Base-by-base conservation (phyloP, 2,797 vertebrate genomes). In the Cossypha polioptera region DNA sequence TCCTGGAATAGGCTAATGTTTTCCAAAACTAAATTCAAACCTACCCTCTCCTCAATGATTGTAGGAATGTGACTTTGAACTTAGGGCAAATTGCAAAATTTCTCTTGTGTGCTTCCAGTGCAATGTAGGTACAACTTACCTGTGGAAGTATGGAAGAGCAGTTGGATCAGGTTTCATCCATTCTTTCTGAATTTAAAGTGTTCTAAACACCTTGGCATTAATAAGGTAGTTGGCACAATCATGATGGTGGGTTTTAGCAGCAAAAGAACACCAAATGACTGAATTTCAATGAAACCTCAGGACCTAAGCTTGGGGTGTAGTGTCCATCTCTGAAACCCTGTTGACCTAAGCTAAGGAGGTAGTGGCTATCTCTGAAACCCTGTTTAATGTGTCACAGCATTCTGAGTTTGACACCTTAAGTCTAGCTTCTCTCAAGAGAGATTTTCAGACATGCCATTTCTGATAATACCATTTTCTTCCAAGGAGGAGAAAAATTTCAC, bases 231-330 rank as follows among this genome's bases (percentile, higher is more conserved):
- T 89, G 50, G 42, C 62, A 54, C 5, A 74, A 17, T 88, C 33
- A 29, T 35, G 11, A 0, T 78, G 42, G 19, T 55, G 35, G 5
- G 2, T 72, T 81, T 89, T 69, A 76, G 36, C 51, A 67, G n/a
- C 16, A 20, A 51, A 72, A 75, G 35, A 65, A 20, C 13, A 73
- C 14, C 18, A 35, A 43, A 47, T 36, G 35, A 42, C 29, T 35
- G 58, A 89, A 58, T 59, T 62, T 25, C 67, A 55, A 1, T 9
- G 26, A 51, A 57, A 36, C 31, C 13, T 43, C 0, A 0, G 22
- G 36, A 36, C 36, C 36, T 36, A 36, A 36, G 36, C 36, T 36
- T 36, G 36, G 36, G 36, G 12, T 10, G 36, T 36, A 36, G 36
- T 36, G 36, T 36, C 36, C 36, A 11, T 36, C 36, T 36, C 36